Conservation (phyloP, 2,113 vertebrate genomes). For the Clinocottus analis region DNA sequence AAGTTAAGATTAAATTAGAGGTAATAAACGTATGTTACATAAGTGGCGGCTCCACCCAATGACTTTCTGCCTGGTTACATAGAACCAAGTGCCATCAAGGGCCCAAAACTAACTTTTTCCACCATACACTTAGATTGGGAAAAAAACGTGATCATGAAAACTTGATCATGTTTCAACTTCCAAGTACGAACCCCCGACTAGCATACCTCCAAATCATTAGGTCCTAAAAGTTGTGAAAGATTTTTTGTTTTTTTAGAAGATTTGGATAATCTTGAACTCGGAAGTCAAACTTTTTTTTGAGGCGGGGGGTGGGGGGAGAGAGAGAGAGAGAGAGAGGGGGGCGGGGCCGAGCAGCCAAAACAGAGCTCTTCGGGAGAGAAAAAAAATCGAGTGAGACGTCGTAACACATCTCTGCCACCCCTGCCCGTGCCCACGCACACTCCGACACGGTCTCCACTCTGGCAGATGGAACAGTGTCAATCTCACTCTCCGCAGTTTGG, state of each 20-base stretch:
- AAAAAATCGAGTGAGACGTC: constrained; percentile 23
- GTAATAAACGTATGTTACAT: not conserved
- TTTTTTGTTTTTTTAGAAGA: not conserved
- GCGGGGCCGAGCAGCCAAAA: not conserved
- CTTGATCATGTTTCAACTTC: not conserved
- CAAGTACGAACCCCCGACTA: not conserved
- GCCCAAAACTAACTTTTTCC: not conserved
- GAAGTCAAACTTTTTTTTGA: not conserved
- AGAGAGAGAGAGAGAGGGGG: too few species aligned
- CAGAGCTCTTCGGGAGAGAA: constrained; percentile 17
- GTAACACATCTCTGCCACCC: constrained; percentile 27
- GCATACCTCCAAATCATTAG: not conserved
- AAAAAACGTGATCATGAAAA: too few species aligned
- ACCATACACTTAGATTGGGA: not conserved
- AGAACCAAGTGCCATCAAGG: too few species aligned
- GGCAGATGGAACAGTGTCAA: constrained; percentile 65
- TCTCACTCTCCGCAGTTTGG: constrained; percentile 45
- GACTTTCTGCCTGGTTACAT: too few species aligned
- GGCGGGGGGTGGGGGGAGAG: too few species aligned
- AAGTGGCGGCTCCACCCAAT: not conserved
- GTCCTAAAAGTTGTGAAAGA: not conserved
- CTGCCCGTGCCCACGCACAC: constrained; percentile 18
- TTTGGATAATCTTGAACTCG: not conserved
- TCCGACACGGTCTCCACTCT: constrained; percentile 1
- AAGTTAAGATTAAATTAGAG: not conserved